Evolutionary conservation across 2,113 vertebrate species (phyloP), one percentile per base, ranked within the genome.

Genomic region (Empidonax alnorum): DNA sequence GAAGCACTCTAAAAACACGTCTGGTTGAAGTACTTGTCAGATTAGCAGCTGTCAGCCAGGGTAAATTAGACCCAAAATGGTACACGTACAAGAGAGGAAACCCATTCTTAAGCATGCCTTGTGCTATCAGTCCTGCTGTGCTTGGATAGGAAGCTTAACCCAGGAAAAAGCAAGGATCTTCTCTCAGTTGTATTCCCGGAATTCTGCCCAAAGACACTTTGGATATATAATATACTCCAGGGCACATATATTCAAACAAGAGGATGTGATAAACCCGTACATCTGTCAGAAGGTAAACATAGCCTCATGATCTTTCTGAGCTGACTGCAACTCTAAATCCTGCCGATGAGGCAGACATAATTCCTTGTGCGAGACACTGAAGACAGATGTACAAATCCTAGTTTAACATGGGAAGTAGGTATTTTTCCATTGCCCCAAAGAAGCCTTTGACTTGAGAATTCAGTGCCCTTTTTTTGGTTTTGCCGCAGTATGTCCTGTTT

Each of bases 301-400:
- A 81, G 68, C 87, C 73, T 67, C 2, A 11, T 89, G 84, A 89
- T 91, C 73, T 47, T 84, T 9, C 91, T 72, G 87, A 89, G 84
- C 87, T 95, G 84, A 15, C 39, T 87, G 89, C 65, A 66, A 77
- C 87, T 59, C 65, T 84, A 93, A 94, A 94, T 71, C 94, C 87
- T 75, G 55, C 17, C 4, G 0, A 6, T 35, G 81, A 87, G 59
- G 73, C 84, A 63, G 73, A 84, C 56, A 5, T 84, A 87, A 91
- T 78, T 95, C 89, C 89, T 73, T 30, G 17, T 62, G 73, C 0
- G 1, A 82, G 74, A 56, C 7, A 2, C 87, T 41, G 37, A 55
- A 77, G 89, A 55, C 84, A 89, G 76, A 81, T 74, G 73, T 0
- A 1, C 68, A 87, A 86, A 89, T 92, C 91, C 84, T 53, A 55